Conservation (phyloP, 2,888 invertebrate species). For the Orthosia gothica region DNA sequence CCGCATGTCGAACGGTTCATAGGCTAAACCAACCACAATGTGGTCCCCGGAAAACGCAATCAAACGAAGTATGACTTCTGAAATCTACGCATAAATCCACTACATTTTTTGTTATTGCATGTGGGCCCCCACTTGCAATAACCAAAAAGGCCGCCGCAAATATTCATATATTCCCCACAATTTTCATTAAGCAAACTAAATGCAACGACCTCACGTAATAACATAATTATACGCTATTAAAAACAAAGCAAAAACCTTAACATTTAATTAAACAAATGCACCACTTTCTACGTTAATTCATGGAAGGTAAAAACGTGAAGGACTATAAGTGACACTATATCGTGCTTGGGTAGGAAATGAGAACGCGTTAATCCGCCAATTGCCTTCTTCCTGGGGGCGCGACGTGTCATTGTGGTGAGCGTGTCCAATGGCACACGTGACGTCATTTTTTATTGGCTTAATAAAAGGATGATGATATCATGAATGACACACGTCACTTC, state of each 20-base stretch:
- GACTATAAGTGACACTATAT: slow-evolving; percentile 41
- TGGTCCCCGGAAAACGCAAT: too few relatives aligned
- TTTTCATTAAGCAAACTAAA: slow-evolving; percentile 34
- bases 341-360: slow-evolving; percentile 65
- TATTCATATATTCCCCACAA: background rate
- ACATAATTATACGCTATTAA: slow-evolving; percentile 22
- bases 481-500: background rate
- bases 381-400: slow-evolving; percentile 74
- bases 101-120: background rate
- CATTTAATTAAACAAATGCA: slow-evolving; percentile 55
- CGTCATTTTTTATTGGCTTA: slow-evolving; percentile 27
- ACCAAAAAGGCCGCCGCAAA: background rate
- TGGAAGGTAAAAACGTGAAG: slow-evolving; percentile 11
- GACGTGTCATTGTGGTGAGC: slow-evolving; percentile 50
- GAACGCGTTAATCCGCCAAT: slow-evolving; percentile 75
- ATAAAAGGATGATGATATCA: slow-evolving; percentile 25
- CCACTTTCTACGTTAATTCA: slow-evolving; percentile 38
- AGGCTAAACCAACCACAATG: too few relatives aligned
- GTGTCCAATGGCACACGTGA: slow-evolving; percentile 60
- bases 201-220: slow-evolving; percentile 30
- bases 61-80: background rate
- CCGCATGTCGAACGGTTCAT: too few relatives aligned
- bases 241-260: slow-evolving; percentile 27
- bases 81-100: background rate
- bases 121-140: background rate